Base-by-base conservation (phyloP, 2,797 vertebrate genomes). In the Pantherophis alleghaniensis region DNA sequence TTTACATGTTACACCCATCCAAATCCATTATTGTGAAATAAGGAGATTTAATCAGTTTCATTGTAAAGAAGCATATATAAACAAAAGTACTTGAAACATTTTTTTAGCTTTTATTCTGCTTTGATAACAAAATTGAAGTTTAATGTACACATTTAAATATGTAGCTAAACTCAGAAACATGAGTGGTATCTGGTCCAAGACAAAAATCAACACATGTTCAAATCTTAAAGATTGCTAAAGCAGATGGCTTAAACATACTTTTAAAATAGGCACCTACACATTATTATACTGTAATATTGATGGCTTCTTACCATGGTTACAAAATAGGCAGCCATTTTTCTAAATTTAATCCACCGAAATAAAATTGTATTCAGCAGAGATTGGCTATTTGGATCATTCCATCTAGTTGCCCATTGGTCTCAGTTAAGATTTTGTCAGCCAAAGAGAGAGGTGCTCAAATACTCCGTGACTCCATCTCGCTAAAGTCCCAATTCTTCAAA, bases 11-110 rank as follows among this genome's bases (percentile, higher is more conserved):
- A 42, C 16, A 47, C 22, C 56, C 89, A 79, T 57, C 28, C 7
- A n/a, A 86, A 61, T 59, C 86, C 97, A 90, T 95, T 96, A 96
- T 95, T 96, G 96, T 94, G 96, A 93, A 96, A 90, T 95, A 90
- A 96, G 95, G 94, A 94, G 93, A 97, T 97, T 97, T 94, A 93
- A 96, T 97, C 97, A 92, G 91, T 97, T 97, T 97, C 7, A 97
- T 97, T 96, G 93, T 95, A 89, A 97, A 97, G 86, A 96, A 95
- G 95, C 95, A 96, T 97, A 92, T 96, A 91, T 92, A 7, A 96
- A 96, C 42, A 91, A 91, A 96, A 93, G 90, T 94, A 47, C 93
- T 96, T 96, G 96, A 95, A 96, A 95, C 95, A 92, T 79, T 14
- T 55, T 89, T 47, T 92, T 92, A 69, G 66, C 0, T n/a, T 79